These are phyloP conservation scores for Ctenomys sociabilis DNA, from an alignment of 2,113 vertebrate species.

Conservation along the genomic window DNA sequence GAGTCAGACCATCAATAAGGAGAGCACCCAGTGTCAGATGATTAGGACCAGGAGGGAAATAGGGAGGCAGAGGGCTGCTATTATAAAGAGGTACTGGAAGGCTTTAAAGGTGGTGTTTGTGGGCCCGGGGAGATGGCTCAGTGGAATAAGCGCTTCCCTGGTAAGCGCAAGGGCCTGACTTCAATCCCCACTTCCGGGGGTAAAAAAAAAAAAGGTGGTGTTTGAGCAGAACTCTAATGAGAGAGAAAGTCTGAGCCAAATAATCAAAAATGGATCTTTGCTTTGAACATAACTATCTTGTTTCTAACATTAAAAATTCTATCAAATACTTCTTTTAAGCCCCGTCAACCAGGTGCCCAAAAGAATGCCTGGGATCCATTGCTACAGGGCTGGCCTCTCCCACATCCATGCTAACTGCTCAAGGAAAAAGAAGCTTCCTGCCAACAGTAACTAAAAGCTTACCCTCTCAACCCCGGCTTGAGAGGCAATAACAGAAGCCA, in stretches of 20 bases:
- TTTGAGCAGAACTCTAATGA: not conserved
- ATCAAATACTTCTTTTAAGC: not conserved
- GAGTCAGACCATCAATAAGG: not conserved
- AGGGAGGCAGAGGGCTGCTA: accelerated
- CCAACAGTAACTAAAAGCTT: slow-evolving; percentile 54
- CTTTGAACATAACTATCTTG: slow-evolving; percentile 18
- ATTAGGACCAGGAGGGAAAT: not conserved
- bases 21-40: no score
- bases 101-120: not conserved
- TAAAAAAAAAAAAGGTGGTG: not conserved
- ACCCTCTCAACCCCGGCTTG: not conserved
- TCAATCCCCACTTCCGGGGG: no score
- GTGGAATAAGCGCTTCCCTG: no score
- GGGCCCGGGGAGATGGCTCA: no score
- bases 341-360: not conserved
- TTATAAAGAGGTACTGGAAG: not conserved
- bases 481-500: not conserved
- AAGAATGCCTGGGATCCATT: not conserved
- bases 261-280: not conserved
- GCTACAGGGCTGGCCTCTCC: not conserved
- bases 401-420: slow-evolving; percentile 14
- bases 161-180: no score
- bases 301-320: not conserved
- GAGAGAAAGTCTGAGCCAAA: not conserved
- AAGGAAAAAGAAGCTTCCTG: slow-evolving; percentile 54